These are phyloP conservation scores for Ciconia boyciana DNA, from an alignment of 2,113 vertebrate genomes.

Conservation along the genomic window DNA sequence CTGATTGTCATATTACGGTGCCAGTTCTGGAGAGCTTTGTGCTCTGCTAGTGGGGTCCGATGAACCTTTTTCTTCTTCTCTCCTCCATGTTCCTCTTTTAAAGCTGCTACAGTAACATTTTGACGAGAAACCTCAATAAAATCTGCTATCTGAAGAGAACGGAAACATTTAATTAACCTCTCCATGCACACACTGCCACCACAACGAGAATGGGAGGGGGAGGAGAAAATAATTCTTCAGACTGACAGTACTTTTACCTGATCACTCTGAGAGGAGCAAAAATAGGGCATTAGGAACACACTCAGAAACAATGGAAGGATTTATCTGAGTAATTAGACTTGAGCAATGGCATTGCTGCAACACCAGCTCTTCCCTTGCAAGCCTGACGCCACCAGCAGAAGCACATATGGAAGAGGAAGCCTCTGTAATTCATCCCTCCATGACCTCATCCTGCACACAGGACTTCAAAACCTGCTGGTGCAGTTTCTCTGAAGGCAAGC, in stretches of 20 bases:
- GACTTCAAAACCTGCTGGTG: constrained; percentile 15
- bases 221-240: background rate
- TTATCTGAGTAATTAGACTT: background rate
- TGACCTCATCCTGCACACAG: background rate
- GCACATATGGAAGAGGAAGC: background rate
- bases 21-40: constrained; percentile 86
- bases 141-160: constrained; percentile 70
- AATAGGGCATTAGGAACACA: background rate
- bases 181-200: background rate
- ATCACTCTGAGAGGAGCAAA: background rate
- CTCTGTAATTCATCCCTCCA: background rate
- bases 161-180: background rate
- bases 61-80: background rate
- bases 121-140: constrained; percentile 41
- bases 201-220: background rate
- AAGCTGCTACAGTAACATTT: background rate
- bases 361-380: background rate
- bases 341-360: background rate
- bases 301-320: background rate
- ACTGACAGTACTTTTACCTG: background rate
- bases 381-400: background rate
- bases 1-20: constrained; percentile 73
- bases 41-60: constrained; percentile 34
- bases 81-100: background rate
- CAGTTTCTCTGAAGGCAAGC: background rate